Percentiles rank a stretch among this genome's conserved stretches.
Evolutionary conservation across 2,113 vertebrate species (phyloP).

Genomic region (Tachycineta bicolor): DNA sequence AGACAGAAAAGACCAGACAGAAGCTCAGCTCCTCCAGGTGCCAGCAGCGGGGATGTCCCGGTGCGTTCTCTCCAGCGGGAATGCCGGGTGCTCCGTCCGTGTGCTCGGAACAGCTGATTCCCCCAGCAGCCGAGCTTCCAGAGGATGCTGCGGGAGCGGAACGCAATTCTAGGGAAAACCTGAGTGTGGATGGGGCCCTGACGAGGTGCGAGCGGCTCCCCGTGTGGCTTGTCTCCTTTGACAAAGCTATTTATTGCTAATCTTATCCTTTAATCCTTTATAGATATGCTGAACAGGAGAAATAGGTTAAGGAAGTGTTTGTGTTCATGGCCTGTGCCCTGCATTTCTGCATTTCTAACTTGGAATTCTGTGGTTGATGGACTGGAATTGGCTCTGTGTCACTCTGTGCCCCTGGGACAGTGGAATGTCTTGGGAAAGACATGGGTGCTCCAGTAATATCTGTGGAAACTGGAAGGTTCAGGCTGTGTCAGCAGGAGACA

Average conservation of each 20-base stretch:
- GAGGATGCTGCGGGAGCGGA: not conserved
- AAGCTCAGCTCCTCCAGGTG: not conserved
- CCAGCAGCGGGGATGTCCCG: not conserved
- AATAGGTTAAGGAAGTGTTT: not conserved
- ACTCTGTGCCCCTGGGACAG: not conserved
- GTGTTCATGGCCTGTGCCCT: not conserved
- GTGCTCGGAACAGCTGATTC: not conserved
- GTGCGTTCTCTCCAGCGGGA: not conserved
- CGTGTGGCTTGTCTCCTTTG: not conserved
- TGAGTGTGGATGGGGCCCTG: not conserved
- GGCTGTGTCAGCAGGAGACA: not conserved
- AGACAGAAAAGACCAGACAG: not conserved
- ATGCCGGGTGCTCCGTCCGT: not conserved
- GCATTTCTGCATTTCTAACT: not conserved
- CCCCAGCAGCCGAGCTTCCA: not conserved
- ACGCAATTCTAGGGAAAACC: not conserved
- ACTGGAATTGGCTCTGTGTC: not conserved
- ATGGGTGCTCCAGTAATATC: accelerated
- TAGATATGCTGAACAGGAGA: not conserved
- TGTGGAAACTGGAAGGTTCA: not conserved
- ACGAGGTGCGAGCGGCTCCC: not conserved
- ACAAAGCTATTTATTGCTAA: not conserved
- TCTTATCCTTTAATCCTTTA: not conserved
- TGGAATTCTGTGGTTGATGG: not conserved
- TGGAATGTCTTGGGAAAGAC: not conserved